These are phyloP conservation scores for Zaprionus gabonicus DNA, from an alignment of 1,140 invertebrate species.

Conservation along the genomic window DNA sequence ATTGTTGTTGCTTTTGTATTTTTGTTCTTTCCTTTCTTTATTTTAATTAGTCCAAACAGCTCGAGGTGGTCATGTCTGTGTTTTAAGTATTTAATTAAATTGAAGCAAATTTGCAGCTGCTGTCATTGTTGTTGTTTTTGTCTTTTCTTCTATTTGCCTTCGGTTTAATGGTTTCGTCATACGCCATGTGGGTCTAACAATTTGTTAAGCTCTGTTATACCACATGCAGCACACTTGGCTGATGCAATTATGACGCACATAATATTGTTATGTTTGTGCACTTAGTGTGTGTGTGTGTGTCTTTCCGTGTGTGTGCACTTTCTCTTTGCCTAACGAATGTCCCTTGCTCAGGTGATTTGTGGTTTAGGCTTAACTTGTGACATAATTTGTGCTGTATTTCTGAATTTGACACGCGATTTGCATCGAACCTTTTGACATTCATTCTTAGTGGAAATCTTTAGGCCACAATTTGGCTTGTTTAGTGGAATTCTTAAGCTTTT, in stretches of 20 bases:
- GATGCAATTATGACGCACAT: conserved; percentile 40
- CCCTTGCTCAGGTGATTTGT: not conserved
- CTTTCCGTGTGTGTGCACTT: conserved; percentile 5
- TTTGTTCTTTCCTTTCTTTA: conserved; percentile 28
- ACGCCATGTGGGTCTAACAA: conserved; percentile 31
- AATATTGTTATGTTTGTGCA: conserved; percentile 23
- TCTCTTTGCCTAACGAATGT: conserved; percentile 1
- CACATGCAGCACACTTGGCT: conserved; percentile 28
- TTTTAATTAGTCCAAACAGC: conserved; percentile 66
- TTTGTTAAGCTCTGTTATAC: conserved; percentile 41
- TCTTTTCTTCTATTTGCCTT: conserved; percentile 31
- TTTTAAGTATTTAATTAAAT: conserved; percentile 79
- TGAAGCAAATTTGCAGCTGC: conserved; percentile 61
- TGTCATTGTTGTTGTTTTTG: conserved; percentile 29
- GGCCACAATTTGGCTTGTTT: conserved; percentile 19
- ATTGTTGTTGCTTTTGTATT: not conserved
- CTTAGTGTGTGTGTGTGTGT: conserved; percentile 9
- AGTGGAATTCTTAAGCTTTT: conserved; percentile 7
- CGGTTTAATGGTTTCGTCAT: conserved; percentile 66
- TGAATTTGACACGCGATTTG: conserved; percentile 4
- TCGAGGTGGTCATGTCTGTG: conserved; percentile 37
- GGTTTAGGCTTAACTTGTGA: not conserved
- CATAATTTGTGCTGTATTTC: not conserved
- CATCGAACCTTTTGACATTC: not conserved
- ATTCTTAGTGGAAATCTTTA: not conserved